Base-by-base conservation (phyloP, 1,140 invertebrate species). In the Drosophila arawakana region DNA sequence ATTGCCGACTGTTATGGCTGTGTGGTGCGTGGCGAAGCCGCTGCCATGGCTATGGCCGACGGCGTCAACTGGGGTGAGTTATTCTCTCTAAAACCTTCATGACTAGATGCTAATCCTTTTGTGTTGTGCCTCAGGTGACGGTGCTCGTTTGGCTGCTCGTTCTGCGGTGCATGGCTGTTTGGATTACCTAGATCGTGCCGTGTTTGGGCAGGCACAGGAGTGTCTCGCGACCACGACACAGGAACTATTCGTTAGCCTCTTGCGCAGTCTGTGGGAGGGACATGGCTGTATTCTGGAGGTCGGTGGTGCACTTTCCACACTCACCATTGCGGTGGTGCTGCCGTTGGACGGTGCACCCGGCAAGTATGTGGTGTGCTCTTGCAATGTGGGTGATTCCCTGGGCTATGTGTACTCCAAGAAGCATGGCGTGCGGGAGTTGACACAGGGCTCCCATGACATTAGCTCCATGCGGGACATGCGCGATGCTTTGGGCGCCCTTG, bases 21-120 rank as follows among this genome's bases (percentile, higher is more conserved):
- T 46, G 95, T 97, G 74, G 95, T 96, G 4, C 93, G 97, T 44
- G 94, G 94, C 49, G 96, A 98, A 92, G 97, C 95, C 71, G 95
- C 96, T 4, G 95, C 98, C 68, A 93, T 98, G 81, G 95, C 96
- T 37, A 94, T 98, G 50, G 98, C 97, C 10, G 97, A 98, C 94
- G 97, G 98, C 41, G 97, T 98, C 0, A 98, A 98, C 93, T 98
- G 97, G 97, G 97, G 97, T 92, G 94, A 95, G 91, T 73, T n/a
- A 13, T 6, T 6, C 3, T 3, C 25, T 30, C 3, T 3, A 30
- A 30, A 30, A 30, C 25, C 25, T 30, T 5, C 6, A 3, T 6
- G 0, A 30, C 4, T 30, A 0, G 2, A 6, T 30, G 25, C 25
- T 30, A 5, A 30, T 5, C 25, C 25, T 30, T 30, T 30, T 30